Conservation (phyloP, 1,140 invertebrate species). For the Drusus annulatus region DNA sequence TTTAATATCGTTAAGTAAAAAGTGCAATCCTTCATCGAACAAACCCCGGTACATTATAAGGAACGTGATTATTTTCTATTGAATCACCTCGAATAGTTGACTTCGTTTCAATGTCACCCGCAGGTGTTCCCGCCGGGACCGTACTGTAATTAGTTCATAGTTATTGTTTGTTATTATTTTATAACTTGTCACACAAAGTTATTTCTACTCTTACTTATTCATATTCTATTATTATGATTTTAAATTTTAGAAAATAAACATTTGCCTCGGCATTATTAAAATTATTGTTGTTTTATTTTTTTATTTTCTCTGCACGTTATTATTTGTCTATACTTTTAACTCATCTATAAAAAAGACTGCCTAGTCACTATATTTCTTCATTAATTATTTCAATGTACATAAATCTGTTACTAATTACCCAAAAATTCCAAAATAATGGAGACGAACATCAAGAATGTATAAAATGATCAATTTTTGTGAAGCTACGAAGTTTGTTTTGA, state of each 20-base stretch:
- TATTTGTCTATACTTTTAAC: conserved; percentile 50
- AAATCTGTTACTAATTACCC: conserved; percentile 16
- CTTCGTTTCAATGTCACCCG: conserved; percentile 14
- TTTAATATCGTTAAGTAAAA: conserved; percentile 53
- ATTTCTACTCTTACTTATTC: conserved; percentile 55
- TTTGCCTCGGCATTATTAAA: conserved; percentile 68
- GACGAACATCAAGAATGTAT: not conserved
- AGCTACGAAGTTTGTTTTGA: not conserved
- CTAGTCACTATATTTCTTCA: conserved; percentile 58
- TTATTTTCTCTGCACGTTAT: conserved; percentile 57
- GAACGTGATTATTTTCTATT: conserved; percentile 58
- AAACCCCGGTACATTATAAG: conserved; percentile 53
- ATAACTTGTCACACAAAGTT: conserved; percentile 55
- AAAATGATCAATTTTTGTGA: not conserved
- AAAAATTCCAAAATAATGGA: not conserved
- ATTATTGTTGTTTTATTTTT: conserved; percentile 66
- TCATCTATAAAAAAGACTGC: conserved; percentile 59
- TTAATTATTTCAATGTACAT: conserved; percentile 54
- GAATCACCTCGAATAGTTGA: conserved; percentile 54
- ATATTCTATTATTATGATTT: conserved; percentile 58
- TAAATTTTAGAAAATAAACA: conserved; percentile 73
- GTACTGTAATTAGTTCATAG: conserved; percentile 52
- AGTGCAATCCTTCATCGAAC: conserved; percentile 60
- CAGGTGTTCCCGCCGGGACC: not conserved
- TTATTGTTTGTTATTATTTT: conserved; percentile 56